Percentiles rank a stretch among this genome's conserved stretches.
phyloP scores from a whole-genome alignment of 1,140 invertebrate genomes.

The Aphis gossypii region DNA sequence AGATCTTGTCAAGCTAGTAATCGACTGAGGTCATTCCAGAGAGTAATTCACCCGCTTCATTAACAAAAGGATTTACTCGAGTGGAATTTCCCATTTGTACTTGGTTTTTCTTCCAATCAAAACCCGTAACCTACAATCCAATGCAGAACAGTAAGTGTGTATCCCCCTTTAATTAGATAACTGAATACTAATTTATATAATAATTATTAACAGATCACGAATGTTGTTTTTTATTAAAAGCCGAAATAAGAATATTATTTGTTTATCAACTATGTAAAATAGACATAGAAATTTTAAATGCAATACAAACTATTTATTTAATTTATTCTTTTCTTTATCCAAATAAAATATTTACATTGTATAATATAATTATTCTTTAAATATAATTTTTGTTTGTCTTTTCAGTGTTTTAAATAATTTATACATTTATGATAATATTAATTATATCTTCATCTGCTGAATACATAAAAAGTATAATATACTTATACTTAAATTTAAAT shows the following conservation, averaged over 20 bases:
- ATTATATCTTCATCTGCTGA: neutral
- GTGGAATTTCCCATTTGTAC: neutral
- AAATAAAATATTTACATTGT: neutral
- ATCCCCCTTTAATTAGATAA: neutral
- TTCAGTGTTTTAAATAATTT: neutral
- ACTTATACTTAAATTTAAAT: neutral
- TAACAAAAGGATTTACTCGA: constrained; percentile 17
- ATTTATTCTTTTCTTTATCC: neutral
- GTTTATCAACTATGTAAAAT: neutral
- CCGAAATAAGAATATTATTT: neutral
- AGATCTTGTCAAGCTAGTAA: constrained; percentile 34
- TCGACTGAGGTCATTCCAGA: constrained; percentile 30
- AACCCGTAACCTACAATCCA: neutral
- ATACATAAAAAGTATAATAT: neutral
- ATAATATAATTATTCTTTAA: neutral
- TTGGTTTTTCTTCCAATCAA: constrained; percentile 6
- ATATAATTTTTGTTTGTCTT: neutral
- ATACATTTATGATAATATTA: neutral
- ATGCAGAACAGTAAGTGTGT: neutral
- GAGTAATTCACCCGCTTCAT: neutral
- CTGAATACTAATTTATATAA: neutral
- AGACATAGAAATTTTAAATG: neutral
- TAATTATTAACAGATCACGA: neutral
- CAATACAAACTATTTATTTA: neutral
- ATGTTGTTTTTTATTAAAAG: neutral